These are phyloP conservation scores for Anthrax anthrax DNA, from an alignment of 2,888 invertebrate genomes.

Conservation along the genomic window DNA sequence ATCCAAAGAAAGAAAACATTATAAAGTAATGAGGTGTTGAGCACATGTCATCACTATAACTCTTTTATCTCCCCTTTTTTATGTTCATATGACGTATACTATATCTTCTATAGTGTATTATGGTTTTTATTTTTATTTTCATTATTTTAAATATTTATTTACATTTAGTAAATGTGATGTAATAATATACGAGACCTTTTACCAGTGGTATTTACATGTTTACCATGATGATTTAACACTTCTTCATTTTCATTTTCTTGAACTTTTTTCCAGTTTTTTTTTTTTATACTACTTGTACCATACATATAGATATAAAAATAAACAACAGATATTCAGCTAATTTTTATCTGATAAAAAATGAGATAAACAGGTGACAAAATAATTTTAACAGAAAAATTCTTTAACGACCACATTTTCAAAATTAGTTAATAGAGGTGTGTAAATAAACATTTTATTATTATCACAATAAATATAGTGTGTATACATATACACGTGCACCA, in stretches of 20 bases:
- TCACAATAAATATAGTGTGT: too few relatives aligned
- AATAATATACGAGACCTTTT: neutral
- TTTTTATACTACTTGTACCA: too few relatives aligned
- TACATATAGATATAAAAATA: too few relatives aligned
- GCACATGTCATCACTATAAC: neutral
- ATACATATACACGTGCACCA: too few relatives aligned
- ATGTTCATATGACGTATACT: neutral
- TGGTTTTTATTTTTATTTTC: neutral
- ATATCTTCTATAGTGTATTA: too few relatives aligned
- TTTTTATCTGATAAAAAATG: conserved; percentile 10
- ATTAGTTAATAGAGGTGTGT: too few relatives aligned
- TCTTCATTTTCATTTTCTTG: too few relatives aligned
- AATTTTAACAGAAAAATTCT: conserved; percentile 9
- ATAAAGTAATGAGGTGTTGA: neutral
- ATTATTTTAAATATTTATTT: neutral
- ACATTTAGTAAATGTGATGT: neutral
- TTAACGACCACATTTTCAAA: conserved; percentile 3
- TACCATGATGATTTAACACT: too few relatives aligned
- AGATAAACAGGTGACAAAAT: conserved; percentile 12
- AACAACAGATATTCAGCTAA: too few relatives aligned
- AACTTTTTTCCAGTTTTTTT: too few relatives aligned
- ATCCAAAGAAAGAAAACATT: neutral
- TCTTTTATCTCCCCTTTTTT: neutral
- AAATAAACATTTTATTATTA: too few relatives aligned
- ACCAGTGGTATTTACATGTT: neutral